Evolutionary conservation across 2,888 invertebrate genomes (phyloP).

Genomic region (Toxonevra muliebris): DNA sequence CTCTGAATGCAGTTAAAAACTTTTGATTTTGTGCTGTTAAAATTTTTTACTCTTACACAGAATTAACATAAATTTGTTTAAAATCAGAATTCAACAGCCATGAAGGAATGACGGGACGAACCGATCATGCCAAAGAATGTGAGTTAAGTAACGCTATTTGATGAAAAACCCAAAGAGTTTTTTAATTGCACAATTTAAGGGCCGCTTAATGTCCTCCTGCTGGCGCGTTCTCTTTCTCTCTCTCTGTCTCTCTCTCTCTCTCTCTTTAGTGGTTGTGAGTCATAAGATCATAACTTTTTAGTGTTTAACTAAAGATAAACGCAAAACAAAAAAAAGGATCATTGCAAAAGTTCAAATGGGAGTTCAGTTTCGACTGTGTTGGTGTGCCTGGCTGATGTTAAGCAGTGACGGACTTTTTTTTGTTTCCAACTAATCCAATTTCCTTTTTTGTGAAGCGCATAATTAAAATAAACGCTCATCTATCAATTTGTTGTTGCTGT

Average conservation of each 20-base stretch:
- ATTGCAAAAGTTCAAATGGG: slow-evolving; percentile 3
- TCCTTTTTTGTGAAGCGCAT: slow-evolving; percentile 34
- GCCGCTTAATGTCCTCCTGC: slow-evolving; percentile 33
- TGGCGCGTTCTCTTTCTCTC: neutral
- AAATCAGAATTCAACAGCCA: too few relatives aligned
- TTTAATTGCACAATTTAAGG: slow-evolving; percentile 40
- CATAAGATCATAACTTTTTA: too few relatives aligned
- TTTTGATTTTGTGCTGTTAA: too few relatives aligned
- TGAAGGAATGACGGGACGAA: too few relatives aligned
- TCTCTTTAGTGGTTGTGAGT: neutral
- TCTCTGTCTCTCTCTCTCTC: too few relatives aligned
- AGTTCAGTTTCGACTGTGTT: neutral
- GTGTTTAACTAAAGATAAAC: too few relatives aligned
- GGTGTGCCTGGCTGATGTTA: neutral
- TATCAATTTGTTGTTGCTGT: slow-evolving; percentile 24
- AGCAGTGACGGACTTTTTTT: neutral
- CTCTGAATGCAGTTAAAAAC: too few relatives aligned
- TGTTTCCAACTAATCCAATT: slow-evolving; percentile 32
- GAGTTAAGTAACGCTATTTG: neutral
- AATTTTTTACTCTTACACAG: neutral
- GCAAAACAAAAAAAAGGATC: neutral
- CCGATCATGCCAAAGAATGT: too few relatives aligned
- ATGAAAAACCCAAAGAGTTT: slow-evolving; percentile 1
- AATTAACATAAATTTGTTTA: neutral
- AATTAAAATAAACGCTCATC: slow-evolving; percentile 41